phyloP scores from a whole-genome alignment of 23 tunicate species.

The Ciona savignyi region DNA sequence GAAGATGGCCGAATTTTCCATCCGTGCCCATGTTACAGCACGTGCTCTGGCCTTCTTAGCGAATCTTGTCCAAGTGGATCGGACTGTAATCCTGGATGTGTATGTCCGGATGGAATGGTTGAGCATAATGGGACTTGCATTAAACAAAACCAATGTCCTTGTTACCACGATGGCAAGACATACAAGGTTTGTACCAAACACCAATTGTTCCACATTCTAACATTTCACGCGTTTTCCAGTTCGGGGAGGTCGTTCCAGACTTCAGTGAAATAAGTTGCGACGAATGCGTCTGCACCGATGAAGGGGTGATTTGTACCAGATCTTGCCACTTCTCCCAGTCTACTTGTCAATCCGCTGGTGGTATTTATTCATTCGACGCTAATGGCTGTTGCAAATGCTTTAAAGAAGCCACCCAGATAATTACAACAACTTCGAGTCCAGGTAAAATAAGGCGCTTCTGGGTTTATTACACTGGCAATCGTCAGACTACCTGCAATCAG shows the following conservation, averaged over 20 bases:
- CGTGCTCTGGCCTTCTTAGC: constrained; percentile 67
- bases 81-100: constrained; percentile 57
- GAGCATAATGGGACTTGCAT: constrained; percentile 85
- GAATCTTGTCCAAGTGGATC: background rate
- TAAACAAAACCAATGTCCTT: constrained; percentile 48
- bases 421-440: constrained; percentile 6
- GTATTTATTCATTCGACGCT: constrained; percentile 15
- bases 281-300: constrained; percentile 47
- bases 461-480: background rate
- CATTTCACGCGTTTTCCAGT: constrained; percentile 20
- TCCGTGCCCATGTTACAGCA: constrained; percentile 80
- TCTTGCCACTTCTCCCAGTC: constrained; percentile 24
- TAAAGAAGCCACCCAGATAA: background rate
- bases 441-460: background rate
- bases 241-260: constrained; percentile 36
- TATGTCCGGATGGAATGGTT: constrained; percentile 63
- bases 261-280: constrained; percentile 25
- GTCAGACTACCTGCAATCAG: no score
- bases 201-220: no score
- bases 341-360: constrained; percentile 39
- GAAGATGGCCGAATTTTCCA: constrained; percentile 40
- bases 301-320: constrained; percentile 35
- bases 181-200: constrained; percentile 50
- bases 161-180: constrained; percentile 47
- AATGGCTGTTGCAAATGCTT: constrained; percentile 63